Evolutionary conservation across 2,797 vertebrate genomes (phyloP), one percentile per base, ranked within the genome.

Genomic region (Cottoperca gobio): DNA sequence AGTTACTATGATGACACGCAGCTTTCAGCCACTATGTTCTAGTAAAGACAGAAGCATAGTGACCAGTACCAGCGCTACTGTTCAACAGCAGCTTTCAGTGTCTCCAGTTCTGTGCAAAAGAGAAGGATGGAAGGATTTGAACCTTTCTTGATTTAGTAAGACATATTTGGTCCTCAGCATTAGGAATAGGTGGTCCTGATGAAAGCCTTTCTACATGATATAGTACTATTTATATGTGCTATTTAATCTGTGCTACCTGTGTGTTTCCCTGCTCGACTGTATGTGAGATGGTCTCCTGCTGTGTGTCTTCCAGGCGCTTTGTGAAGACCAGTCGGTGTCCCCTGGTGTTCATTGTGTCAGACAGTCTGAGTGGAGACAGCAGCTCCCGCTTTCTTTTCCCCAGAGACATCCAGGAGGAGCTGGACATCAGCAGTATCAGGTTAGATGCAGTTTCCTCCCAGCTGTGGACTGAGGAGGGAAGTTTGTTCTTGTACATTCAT

Each of bases 291-390:
- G 2, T 46, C 23, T 45, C 33, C 21, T 58, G 17, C 17, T 76
- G 26, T 80, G 14, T 79, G 17, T 87, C 46, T 82, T 86, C 2
- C 88, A 99, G 98, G 94, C 91, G 54, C 8, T 98, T 97, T 86
- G 88, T 95, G 68, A 95, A 72, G 80, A 95, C 93, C 0, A 91
- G 95, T 26, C 94, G 95, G 26, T 96, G 95, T 73, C 96, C 97
- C 14, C 89, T 99, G 78, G 82, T 99, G 61, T 97, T 99, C 76
- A 94, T 99, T 48, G 92, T 99, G 81, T 99, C 98, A 0, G 97
- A 97, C 84, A 96, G 95, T 84, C 92, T 95, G 72, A 96, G 94
- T 78, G 96, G 97, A 85, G 95, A 97, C 84, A 92, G 89, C 87
- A 95, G 90, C 88, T 96, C 96, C 26, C 94, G 96, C 57, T 90